These are phyloP conservation scores for Misgurnus mizolepis DNA, from an alignment of 2,113 vertebrate species.

Conservation along the genomic window DNA sequence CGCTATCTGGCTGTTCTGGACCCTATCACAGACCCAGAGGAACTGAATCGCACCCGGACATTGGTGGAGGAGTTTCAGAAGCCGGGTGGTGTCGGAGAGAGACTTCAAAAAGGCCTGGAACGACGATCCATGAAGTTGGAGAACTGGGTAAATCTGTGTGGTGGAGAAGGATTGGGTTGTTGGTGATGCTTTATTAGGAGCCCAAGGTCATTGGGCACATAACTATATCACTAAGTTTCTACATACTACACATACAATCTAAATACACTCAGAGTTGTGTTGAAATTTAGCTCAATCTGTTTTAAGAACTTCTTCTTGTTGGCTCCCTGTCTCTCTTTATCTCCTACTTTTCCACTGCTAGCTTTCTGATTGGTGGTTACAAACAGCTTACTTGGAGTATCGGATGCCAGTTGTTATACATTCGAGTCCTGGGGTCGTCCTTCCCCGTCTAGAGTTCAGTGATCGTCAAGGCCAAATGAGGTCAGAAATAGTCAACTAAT, in stretches of 20 bases:
- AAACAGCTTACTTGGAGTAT: conserved; percentile 90
- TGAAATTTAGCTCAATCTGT: neutral
- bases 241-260: too few species aligned
- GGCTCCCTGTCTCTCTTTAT: neutral
- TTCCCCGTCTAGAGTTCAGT: conserved; percentile 87
- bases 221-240: neutral
- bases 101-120: conserved; percentile 88
- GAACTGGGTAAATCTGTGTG: conserved; percentile 85
- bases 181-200: neutral
- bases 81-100: conserved; percentile 83
- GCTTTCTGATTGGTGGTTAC: conserved; percentile 97
- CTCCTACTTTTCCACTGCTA: conserved; percentile 52
- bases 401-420: conserved; percentile 89
- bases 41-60: conserved; percentile 79
- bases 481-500: conserved; percentile 60
- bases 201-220: neutral
- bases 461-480: conserved; percentile 94
- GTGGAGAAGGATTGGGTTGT: neutral
- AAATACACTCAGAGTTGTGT: too few species aligned
- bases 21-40: conserved; percentile 85
- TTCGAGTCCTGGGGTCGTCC: conserved; percentile 87
- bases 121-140: conserved; percentile 79
- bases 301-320: neutral
- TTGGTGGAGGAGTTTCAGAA: conserved; percentile 83
- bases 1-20: conserved; percentile 83